Conservation (phyloP, 1,140 invertebrate genomes). For the Trigoniulus corallinus region DNA sequence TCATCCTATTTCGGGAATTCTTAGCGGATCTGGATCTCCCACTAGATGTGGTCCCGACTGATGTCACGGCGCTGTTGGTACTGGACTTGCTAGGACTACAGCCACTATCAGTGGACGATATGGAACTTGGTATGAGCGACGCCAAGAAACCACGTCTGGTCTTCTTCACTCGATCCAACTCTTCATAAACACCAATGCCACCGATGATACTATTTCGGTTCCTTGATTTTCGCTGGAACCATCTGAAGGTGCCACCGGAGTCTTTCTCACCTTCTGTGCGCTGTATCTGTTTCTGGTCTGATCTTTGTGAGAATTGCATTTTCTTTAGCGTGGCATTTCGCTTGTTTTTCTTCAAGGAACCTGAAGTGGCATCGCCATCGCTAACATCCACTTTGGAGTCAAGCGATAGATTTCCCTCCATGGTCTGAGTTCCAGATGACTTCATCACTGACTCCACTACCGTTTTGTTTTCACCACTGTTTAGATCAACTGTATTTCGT, state of each 20-base stretch:
- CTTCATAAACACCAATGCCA: not conserved
- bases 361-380: not conserved
- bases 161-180: not conserved
- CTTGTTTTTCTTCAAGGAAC: too few relatives aligned
- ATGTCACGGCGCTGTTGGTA: not conserved
- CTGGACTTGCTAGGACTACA: not conserved
- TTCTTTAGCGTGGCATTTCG: not conserved
- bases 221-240: not conserved
- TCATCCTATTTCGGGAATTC: not conserved
- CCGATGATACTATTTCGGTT: not conserved
- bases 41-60: not conserved
- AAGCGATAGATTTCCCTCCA: not conserved
- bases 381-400: not conserved
- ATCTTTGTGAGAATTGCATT: too few relatives aligned
- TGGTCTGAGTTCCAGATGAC: too few relatives aligned
- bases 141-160: too few relatives aligned
- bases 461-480: too few relatives aligned
- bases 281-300: not conserved
- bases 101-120: not conserved
- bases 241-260: not conserved
- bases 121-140: not conserved
- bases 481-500: slow-evolving; percentile 12
- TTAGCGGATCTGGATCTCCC: not conserved
- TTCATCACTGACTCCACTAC: too few relatives aligned
- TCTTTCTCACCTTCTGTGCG: not conserved